Evolutionary conservation across 2,797 vertebrate species (phyloP).

Genomic region (Uromys caudimaculatus): DNA sequence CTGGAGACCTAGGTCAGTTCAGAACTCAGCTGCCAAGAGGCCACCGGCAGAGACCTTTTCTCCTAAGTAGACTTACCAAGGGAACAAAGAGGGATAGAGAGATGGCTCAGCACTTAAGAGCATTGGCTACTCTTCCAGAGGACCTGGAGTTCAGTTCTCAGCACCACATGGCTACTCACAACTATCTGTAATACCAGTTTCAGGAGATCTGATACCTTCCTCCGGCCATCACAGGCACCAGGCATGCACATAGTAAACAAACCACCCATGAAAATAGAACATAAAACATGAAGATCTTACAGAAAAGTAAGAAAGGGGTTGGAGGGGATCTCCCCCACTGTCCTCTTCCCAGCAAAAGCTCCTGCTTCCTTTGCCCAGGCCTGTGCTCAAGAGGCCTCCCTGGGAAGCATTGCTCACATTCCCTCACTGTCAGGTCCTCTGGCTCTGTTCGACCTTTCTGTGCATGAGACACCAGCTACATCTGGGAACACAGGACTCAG

Average conservation of each 20-base stretch:
- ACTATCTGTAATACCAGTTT: neutral
- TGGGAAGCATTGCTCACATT: neutral
- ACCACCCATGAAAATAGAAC: neutral
- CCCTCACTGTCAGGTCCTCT: neutral
- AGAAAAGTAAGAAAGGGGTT: neutral
- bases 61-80: neutral
- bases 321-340: neutral
- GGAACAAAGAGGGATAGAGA: neutral
- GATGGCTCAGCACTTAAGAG: neutral
- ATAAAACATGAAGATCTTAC: neutral
- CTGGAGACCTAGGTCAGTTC: neutral
- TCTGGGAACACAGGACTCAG: neutral
- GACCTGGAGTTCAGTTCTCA: neutral
- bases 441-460: neutral
- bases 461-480: neutral
- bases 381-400: neutral
- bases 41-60: neutral
- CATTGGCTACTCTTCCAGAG: neutral
- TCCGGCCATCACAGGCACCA: neutral
- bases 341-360: neutral
- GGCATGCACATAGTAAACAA: neutral
- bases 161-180: neutral
- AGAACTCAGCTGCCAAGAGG: slow-evolving; percentile 14
- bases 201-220: neutral
- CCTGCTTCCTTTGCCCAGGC: neutral